These are phyloP conservation scores for Amaurobius ferox DNA, from an alignment of 2,888 invertebrate genomes.

Conservation along the genomic window DNA sequence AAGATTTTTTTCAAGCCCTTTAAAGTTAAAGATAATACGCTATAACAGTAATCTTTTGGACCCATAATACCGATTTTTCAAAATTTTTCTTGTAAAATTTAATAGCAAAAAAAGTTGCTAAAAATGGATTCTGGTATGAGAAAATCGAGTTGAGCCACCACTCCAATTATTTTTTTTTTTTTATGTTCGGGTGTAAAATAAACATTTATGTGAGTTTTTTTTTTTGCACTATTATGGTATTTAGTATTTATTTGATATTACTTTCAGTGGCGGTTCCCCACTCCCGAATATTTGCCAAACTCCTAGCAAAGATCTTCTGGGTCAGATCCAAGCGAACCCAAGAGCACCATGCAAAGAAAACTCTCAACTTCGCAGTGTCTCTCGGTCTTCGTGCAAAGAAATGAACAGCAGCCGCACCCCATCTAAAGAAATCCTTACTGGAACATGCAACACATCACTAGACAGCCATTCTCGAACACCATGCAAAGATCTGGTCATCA, in stretches of 20 bases:
- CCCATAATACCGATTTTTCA: too few relatives aligned
- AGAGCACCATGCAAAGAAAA: constrained; percentile 5
- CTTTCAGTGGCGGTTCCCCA: constrained; percentile 35
- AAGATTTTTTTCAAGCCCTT: too few relatives aligned
- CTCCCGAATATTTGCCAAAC: constrained; percentile 36
- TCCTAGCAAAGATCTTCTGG: constrained; percentile 27
- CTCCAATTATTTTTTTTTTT: too few relatives aligned
- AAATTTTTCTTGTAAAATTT: too few relatives aligned
- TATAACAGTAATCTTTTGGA: too few relatives aligned
- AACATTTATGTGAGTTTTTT: too few relatives aligned
- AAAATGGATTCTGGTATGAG: too few relatives aligned
- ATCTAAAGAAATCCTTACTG: constrained; percentile 21
- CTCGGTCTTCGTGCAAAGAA: constrained; percentile 60
- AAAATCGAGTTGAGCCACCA: too few relatives aligned
- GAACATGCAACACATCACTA: neutral
- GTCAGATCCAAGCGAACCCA: neutral
- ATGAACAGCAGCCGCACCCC: constrained; percentile 19
- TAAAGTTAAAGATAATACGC: too few relatives aligned
- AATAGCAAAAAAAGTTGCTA: too few relatives aligned
- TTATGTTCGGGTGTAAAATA: too few relatives aligned
- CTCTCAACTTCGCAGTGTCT: constrained; percentile 33
- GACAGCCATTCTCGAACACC: constrained; percentile 20
- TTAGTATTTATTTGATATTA: neutral
- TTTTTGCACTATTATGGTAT: neutral
- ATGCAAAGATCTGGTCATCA: constrained; percentile 20